phyloP scores from a whole-genome alignment of 2,888 invertebrate genomes.

The Seira ritae region DNA sequence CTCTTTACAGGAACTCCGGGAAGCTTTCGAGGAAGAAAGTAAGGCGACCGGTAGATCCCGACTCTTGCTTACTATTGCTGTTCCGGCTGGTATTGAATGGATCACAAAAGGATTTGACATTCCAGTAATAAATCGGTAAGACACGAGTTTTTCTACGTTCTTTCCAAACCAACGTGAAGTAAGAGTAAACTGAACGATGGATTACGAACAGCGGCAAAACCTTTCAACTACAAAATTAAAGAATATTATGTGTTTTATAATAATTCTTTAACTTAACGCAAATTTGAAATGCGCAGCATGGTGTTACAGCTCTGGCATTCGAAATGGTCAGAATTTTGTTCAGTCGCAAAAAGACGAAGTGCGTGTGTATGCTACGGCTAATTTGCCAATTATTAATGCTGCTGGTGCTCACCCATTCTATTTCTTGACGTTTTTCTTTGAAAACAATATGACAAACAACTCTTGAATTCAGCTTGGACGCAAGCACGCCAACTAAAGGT shows the following conservation, averaged over 20 bases:
- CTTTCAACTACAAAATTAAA: no score
- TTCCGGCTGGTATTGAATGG: constrained; percentile 94
- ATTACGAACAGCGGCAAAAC: no score
- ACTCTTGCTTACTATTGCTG: constrained; percentile 92
- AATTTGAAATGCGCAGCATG: constrained; percentile 48
- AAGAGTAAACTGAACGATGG: no score
- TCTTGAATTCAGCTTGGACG: constrained; percentile 23
- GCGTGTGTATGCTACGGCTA: background rate
- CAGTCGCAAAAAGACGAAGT: no score
- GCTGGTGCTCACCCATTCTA: constrained; percentile 39
- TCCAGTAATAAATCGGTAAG: constrained; percentile 87
- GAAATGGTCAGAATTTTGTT: no score
- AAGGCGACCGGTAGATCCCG: constrained; percentile 87
- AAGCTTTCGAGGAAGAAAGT: constrained; percentile 92
- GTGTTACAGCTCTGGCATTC: no score
- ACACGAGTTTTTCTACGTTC: no score
- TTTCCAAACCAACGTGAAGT: no score
- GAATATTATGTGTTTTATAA: no score
- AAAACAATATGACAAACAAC: constrained; percentile 44
- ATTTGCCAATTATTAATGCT: constrained; percentile 56
- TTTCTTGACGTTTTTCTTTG: constrained; percentile 31
- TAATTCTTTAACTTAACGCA: constrained; percentile 37
- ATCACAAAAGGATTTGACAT: constrained; percentile 96
- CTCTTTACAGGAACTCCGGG: constrained; percentile 83
- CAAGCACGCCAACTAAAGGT: background rate